phyloP scores from a whole-genome alignment of 2,888 invertebrate species.

The Apotomis capreana region DNA sequence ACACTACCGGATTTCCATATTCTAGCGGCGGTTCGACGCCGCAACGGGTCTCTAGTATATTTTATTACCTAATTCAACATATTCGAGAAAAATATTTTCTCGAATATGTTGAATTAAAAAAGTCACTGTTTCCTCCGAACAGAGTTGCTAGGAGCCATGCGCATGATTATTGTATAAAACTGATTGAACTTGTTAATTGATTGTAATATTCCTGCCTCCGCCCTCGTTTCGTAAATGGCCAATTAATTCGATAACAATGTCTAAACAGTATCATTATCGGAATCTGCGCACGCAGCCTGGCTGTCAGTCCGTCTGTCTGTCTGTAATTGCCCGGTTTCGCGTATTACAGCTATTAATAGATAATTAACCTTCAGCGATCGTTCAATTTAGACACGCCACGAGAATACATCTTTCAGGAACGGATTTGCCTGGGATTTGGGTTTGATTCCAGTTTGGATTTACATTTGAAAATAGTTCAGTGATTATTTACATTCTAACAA shows the following conservation, averaged over 20 bases:
- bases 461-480: too few species aligned
- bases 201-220: background rate
- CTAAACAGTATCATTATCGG: slow-evolving; percentile 16
- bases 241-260: slow-evolving; percentile 15
- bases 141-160: too few species aligned
- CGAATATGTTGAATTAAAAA: too few species aligned
- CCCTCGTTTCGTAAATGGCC: background rate
- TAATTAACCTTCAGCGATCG: slow-evolving; percentile 2
- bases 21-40: too few species aligned
- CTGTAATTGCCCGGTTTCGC: slow-evolving; percentile 15
- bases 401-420: background rate
- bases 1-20: too few species aligned
- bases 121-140: too few species aligned
- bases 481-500: too few species aligned
- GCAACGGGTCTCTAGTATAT: too few species aligned
- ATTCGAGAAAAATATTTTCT: too few species aligned
- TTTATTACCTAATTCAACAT: too few species aligned
- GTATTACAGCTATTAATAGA: slow-evolving; percentile 17
- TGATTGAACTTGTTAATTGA: too few species aligned
- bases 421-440: background rate
- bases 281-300: slow-evolving; percentile 4
- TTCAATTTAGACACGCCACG: background rate
- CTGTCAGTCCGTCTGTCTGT: slow-evolving; percentile 18
- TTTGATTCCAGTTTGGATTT: background rate
- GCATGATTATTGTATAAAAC: too few species aligned